phyloP scores from a whole-genome alignment of 2,888 invertebrate genomes.

The Watsonalla cultraria region DNA sequence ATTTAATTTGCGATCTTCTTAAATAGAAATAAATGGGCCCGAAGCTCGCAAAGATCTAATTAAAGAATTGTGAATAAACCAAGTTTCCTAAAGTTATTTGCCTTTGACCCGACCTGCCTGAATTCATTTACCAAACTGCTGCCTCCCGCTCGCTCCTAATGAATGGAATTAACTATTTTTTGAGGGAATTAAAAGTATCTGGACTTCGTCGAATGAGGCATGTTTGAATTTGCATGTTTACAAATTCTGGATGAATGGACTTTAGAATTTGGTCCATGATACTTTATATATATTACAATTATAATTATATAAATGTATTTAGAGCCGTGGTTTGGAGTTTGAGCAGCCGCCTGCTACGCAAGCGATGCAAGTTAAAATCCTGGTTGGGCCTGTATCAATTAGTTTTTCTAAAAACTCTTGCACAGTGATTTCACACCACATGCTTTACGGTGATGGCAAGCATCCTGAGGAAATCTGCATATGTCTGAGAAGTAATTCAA shows the following conservation, averaged over 20 bases:
- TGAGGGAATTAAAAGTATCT: neutral
- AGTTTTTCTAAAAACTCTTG: no score
- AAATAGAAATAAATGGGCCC: constrained; percentile 10
- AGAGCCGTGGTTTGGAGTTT: no score
- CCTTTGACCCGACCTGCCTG: constrained; percentile 6
- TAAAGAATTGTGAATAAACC: constrained; percentile 11
- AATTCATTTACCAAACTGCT: constrained; percentile 10
- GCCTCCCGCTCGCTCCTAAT: constrained; percentile 3
- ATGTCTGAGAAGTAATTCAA: no score
- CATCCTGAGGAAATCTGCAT: no score
- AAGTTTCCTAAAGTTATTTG: constrained; percentile 8
- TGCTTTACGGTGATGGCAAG: no score
- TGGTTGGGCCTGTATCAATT: no score
- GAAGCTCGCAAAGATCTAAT: constrained; percentile 11
- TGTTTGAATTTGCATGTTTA: neutral
- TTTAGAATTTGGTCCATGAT: neutral
- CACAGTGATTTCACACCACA: no score
- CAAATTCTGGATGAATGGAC: neutral
- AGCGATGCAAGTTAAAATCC: no score
- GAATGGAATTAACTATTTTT: constrained; percentile 6
- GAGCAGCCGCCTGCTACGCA: no score
- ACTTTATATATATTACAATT: no score
- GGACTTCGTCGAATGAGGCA: neutral
- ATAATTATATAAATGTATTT: no score
- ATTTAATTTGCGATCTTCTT: constrained; percentile 8